Conservation (phyloP, 2,888 invertebrate species). For the Tiliacea aurago region DNA sequence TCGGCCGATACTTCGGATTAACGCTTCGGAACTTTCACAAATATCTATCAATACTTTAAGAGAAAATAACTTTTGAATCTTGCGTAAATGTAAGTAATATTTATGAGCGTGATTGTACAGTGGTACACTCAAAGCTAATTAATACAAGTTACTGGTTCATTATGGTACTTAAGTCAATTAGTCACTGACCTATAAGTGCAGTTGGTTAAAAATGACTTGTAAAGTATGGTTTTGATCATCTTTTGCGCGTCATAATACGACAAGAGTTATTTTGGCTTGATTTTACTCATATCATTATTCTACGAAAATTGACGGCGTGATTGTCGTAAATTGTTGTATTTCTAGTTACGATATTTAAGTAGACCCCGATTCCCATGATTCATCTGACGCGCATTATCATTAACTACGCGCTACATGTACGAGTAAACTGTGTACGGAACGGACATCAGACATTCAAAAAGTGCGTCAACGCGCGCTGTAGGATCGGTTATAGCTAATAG, state of each 20-base stretch:
- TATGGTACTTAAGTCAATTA: slow-evolving; percentile 14
- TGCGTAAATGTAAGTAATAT: not conserved
- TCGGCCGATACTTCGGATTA: too few relatives aligned
- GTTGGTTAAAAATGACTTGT: slow-evolving; percentile 13
- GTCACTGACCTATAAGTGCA: not conserved
- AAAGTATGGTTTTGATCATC: not conserved
- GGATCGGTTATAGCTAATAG: not conserved
- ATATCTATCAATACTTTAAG: not conserved
- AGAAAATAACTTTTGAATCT: not conserved
- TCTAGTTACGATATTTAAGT: not conserved
- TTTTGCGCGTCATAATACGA: not conserved
- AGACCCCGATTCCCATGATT: not conserved
- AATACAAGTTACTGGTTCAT: slow-evolving; percentile 4
- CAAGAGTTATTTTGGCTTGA: slow-evolving; percentile 7
- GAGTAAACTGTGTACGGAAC: too few relatives aligned
- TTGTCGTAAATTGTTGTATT: not conserved
- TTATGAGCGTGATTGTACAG: not conserved
- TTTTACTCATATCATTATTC: not conserved
- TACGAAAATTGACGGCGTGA: not conserved
- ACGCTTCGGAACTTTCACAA: too few relatives aligned
- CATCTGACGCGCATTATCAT: not conserved
- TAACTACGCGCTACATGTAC: not conserved
- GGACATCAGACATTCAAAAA: too few relatives aligned
- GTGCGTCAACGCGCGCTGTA: not conserved
- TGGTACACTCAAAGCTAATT: slow-evolving; percentile 34